phyloP scores from a whole-genome alignment of 2,888 invertebrate genomes.

The Drosophila pseudotalamancana region DNA sequence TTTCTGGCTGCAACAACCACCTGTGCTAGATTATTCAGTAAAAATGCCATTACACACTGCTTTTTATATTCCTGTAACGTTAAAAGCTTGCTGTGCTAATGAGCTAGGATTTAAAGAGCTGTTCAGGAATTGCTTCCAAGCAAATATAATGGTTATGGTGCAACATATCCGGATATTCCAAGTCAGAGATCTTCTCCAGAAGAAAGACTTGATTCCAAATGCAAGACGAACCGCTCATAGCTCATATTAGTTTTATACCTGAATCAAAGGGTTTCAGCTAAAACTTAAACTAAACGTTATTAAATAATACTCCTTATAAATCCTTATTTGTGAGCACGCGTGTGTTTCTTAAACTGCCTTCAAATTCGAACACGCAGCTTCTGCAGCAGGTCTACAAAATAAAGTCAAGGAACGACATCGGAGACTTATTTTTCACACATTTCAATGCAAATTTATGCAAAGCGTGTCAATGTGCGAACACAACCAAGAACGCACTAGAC shows the following conservation, averaged over 20 bases:
- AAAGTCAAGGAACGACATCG: slow-evolving; percentile 1
- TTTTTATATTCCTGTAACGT: not conserved
- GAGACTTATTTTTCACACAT: slow-evolving; percentile 49
- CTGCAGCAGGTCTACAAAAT: not conserved
- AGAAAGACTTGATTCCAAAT: no score
- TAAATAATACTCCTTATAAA: no score
- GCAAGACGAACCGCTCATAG: no score
- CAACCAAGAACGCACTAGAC: no score
- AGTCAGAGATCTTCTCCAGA: no score
- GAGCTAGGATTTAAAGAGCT: slow-evolving; percentile 14
- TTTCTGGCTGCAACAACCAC: slow-evolving; percentile 10
- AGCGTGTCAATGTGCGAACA: slow-evolving; percentile 82
- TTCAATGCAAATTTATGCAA: slow-evolving; percentile 81
- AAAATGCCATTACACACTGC: slow-evolving; percentile 36
- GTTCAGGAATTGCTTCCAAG: not conserved
- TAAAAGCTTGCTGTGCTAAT: slow-evolving; percentile 18
- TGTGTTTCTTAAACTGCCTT: no score
- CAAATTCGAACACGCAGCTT: slow-evolving; percentile 36
- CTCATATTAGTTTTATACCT: not conserved
- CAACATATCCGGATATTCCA: no score
- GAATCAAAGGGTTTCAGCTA: no score
- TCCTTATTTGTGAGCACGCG: no score
- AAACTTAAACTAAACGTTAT: no score
- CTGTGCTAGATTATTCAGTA: slow-evolving; percentile 21
- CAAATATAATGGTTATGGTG: not conserved